Evolutionary conservation across 1,140 invertebrate genomes (phyloP).

Genomic region (Portunus trituberculatus): DNA sequence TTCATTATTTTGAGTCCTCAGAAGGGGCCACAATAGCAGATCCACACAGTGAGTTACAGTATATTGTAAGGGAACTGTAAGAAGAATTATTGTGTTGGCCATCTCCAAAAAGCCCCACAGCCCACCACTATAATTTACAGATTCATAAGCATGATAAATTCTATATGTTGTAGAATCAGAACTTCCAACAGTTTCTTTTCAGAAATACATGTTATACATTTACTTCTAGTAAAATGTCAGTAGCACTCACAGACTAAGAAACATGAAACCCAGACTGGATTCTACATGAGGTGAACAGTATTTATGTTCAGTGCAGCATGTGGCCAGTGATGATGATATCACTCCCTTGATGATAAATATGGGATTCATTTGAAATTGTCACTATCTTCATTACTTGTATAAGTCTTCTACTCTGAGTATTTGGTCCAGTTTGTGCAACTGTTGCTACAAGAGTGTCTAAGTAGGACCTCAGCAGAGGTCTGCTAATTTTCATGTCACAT

Average conservation of each 20-base stretch:
- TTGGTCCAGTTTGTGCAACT: constrained; percentile 21
- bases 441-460: background rate
- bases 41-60: background rate
- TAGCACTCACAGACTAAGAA: background rate
- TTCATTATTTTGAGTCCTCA: background rate
- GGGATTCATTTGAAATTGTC: background rate
- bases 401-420: constrained; percentile 1
- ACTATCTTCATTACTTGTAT: background rate
- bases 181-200: too few relatives aligned
- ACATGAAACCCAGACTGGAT: background rate
- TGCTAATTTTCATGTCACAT: background rate
- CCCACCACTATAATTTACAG: too few relatives aligned
- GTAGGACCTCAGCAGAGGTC: background rate
- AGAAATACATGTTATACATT: too few relatives aligned
- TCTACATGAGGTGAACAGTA: background rate
- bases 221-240: background rate
- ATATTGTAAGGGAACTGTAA: background rate
- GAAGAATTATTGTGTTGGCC: too few relatives aligned
- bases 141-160: too few relatives aligned
- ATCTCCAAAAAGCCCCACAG: too few relatives aligned
- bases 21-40: background rate
- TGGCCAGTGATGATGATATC: background rate
- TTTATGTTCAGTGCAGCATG: background rate
- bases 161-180: too few relatives aligned
- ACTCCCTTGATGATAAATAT: background rate